phyloP scores from a whole-genome alignment of 2,113 vertebrate species.

The Picathartes gymnocephalus region DNA sequence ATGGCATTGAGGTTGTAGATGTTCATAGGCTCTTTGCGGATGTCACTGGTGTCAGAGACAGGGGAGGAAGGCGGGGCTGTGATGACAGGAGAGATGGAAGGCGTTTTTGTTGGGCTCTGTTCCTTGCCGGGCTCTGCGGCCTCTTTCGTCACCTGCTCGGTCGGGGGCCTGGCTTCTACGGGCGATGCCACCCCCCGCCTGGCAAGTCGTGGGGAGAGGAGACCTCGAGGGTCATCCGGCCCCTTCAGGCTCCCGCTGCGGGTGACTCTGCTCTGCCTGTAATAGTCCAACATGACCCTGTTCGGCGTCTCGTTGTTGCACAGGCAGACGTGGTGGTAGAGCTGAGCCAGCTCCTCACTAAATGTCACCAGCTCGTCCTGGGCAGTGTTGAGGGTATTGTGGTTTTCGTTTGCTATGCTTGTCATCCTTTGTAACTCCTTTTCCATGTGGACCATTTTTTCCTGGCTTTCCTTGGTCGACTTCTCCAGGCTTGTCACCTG shows the following conservation, averaged over 20 bases:
- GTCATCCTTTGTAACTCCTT: slow-evolving; percentile 83
- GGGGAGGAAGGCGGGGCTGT: slow-evolving; percentile 85
- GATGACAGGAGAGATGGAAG: slow-evolving; percentile 79
- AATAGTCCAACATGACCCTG: slow-evolving; percentile 98
- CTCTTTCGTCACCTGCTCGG: slow-evolving; percentile 83
- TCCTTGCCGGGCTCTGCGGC: slow-evolving; percentile 69
- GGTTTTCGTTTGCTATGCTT: slow-evolving; percentile 83
- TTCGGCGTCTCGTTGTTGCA: slow-evolving; percentile 98
- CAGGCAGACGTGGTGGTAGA: slow-evolving; percentile 96
- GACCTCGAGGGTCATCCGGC: slow-evolving; percentile 85
- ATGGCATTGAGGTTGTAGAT: slow-evolving; percentile 98
- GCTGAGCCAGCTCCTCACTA: slow-evolving; percentile 95
- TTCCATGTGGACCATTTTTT: slow-evolving; percentile 83
- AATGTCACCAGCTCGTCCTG: slow-evolving; percentile 97
- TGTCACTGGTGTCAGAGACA: slow-evolving; percentile 82
- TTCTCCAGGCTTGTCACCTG: slow-evolving; percentile 85
- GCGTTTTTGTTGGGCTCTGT: slow-evolving; percentile 80
- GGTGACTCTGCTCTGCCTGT: slow-evolving; percentile 90
- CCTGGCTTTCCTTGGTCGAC: slow-evolving; percentile 80
- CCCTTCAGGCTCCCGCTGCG: slow-evolving; percentile 91
- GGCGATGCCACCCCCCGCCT: slow-evolving; percentile 81
- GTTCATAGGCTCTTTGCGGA: slow-evolving; percentile 97
- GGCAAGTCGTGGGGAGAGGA: slow-evolving; percentile 88
- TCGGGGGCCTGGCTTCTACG: slow-evolving; percentile 71
- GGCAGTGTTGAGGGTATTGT: slow-evolving; percentile 87